These are phyloP conservation scores for Cremastobaeus sp. DNA, from an alignment of 2,888 invertebrate species.

Conservation along the genomic window DNA sequence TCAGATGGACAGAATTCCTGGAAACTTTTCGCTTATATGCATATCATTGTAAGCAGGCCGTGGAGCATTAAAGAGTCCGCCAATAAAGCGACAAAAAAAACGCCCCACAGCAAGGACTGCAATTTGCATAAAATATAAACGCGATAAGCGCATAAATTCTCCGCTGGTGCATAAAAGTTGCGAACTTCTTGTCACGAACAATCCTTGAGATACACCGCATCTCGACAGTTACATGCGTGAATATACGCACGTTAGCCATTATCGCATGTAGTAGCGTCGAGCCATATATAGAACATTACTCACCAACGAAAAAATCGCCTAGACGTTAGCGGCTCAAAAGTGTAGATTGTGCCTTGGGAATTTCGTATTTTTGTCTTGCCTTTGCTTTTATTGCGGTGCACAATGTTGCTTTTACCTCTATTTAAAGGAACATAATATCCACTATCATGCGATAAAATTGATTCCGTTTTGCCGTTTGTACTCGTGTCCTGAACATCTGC, in stretches of 20 bases:
- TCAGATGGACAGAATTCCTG: constrained; percentile 59
- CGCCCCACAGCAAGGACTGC: constrained; percentile 64
- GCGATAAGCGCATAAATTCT: constrained; percentile 71
- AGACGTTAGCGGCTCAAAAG: constrained; percentile 44
- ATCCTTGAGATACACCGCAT: constrained; percentile 66
- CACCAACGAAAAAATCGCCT: constrained; percentile 33
- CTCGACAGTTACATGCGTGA: constrained; percentile 60
- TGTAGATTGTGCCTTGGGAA: constrained; percentile 40
- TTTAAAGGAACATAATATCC: constrained; percentile 15
- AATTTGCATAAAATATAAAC: constrained; percentile 72
- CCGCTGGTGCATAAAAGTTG: constrained; percentile 67
- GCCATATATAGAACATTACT: constrained; percentile 49
- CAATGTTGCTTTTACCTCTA: constrained; percentile 45
- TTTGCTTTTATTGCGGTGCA: constrained; percentile 44
- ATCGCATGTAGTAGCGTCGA: constrained; percentile 44
- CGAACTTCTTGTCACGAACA: constrained; percentile 67
- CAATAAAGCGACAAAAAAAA: constrained; percentile 65
- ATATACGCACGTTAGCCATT: constrained; percentile 56
- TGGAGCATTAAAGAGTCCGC: constrained; percentile 58
- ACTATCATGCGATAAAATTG: constrained; percentile 16
- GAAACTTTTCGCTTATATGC: constrained; percentile 65
- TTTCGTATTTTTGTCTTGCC: constrained; percentile 35
- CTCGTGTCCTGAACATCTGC: too few relatives aligned
- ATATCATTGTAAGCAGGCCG: constrained; percentile 60
- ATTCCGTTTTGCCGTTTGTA: constrained; percentile 26